Conservation (phyloP, 2,888 invertebrate genomes). For the Andrena fulva region DNA sequence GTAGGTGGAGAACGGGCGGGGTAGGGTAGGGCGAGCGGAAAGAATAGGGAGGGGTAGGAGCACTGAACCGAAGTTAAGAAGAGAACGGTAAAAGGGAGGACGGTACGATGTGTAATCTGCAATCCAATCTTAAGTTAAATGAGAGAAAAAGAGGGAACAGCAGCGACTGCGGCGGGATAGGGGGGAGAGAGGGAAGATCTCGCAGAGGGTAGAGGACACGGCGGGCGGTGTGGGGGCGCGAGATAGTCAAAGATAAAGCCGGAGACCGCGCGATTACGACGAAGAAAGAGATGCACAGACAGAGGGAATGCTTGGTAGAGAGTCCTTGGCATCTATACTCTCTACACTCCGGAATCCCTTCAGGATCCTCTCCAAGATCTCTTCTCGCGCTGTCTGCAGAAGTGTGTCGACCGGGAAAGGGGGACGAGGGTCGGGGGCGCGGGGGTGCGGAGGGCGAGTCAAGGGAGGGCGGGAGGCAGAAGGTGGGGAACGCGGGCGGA, state of each 20-base stretch:
- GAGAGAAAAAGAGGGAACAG: conserved; percentile 61
- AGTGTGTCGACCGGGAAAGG: conserved; percentile 43
- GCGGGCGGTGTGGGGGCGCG: conserved; percentile 10
- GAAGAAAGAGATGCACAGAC: conserved; percentile 49
- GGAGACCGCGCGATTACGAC: conserved; percentile 54
- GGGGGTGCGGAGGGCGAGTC: background rate
- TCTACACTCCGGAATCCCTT: conserved; percentile 67
- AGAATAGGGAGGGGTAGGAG: conserved; percentile 36
- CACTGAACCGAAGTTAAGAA: conserved; percentile 66
- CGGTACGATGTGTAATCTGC: conserved; percentile 76
- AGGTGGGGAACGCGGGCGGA: conserved; percentile 29
- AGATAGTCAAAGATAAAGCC: conserved; percentile 53
- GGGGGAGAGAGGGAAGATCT: conserved; percentile 2
- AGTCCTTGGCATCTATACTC: conserved; percentile 69
- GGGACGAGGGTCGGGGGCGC: background rate
- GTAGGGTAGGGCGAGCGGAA: conserved; percentile 21
- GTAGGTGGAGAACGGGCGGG: conserved; percentile 1
- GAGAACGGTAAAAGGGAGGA: conserved; percentile 61
- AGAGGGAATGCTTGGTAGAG: conserved; percentile 58
- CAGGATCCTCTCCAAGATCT: conserved; percentile 73
- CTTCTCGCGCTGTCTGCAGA: conserved; percentile 70
- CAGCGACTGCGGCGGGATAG: background rate
- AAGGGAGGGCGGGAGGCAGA: background rate
- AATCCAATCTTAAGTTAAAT: conserved; percentile 78
- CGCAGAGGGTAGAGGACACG: conserved; percentile 12